Evolutionary conservation across 2,113 vertebrate genomes (phyloP).

Genomic region (chimpanzee (Pan troglodytes)): NHGRI_mPanTro3-v2.1_pri NC_072403.2:139772501-139773000

Average conservation of each 20-base stretch:
- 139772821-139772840: background rate
- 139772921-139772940: background rate
- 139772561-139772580: background rate
- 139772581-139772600: background rate
- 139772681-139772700: background rate
- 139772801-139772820: background rate
- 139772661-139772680: background rate
- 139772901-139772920: background rate
- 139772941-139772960: background rate
- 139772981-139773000: background rate
- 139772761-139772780: background rate
- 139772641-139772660: background rate
- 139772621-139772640: background rate
- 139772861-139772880: background rate
- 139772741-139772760: background rate
- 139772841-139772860: rapidly evolving
- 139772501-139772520: background rate
- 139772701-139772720: background rate
- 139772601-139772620: background rate
- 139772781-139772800: background rate
- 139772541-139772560: background rate
- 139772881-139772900: conserved; percentile 2
- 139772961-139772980: background rate
- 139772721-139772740: background rate
- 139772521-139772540: background rate